Base-by-base conservation (phyloP, 1,140 invertebrate species). In the Laodelphax striatellus region DNA sequence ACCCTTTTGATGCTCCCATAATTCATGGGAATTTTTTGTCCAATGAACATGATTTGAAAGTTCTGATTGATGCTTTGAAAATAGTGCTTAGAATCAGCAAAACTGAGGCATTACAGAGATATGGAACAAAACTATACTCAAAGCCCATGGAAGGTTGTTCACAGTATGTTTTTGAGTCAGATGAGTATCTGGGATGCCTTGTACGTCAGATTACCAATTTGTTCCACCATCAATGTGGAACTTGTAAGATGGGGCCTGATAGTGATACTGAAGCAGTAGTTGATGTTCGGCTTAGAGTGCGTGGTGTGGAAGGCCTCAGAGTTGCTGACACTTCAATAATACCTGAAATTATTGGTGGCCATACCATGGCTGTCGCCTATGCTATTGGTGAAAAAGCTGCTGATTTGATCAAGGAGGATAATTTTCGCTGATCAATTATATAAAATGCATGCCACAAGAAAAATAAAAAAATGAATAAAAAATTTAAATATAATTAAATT, bases 241-340 rank as follows among this genome's bases (percentile, higher is more conserved):
- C 88, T 0, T 82, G 81, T 16, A 88, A 86, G 72, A 92, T 93
- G 89, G 88, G 88, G 9, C 78, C 81, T 0, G 66, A 67, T 3
- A 67, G 60, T 11, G 86, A 90, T 72, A 61, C 73, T 43, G 70
- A 73, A 17, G 75, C 87, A 38, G 83, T 88, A 2, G 80, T 87
- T 0, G 82, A 90, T 70, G 72, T 81, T 0, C 68, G 82, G 42
- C 73, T 94, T 0, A 75, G 78, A 38, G 85, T 91, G 0, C 76
- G 81, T 66, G 82, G 84, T 0, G 72, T 87, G 0, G 68, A 71
- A 16, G 79, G 81, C n/a, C 65, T 92, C 9, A 76, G 89, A 63
- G 86, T 92, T 0, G 79, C 84, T 1, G 88, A 92, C 73, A 86
- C 84, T 21, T 88, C 85, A 61, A 80, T 92, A 9, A 90, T 92